Percentiles rank a stretch among this genome's conserved stretches.
phyloP scores from a whole-genome alignment of 2,888 invertebrate genomes.

The Malthinus flaveolus region DNA sequence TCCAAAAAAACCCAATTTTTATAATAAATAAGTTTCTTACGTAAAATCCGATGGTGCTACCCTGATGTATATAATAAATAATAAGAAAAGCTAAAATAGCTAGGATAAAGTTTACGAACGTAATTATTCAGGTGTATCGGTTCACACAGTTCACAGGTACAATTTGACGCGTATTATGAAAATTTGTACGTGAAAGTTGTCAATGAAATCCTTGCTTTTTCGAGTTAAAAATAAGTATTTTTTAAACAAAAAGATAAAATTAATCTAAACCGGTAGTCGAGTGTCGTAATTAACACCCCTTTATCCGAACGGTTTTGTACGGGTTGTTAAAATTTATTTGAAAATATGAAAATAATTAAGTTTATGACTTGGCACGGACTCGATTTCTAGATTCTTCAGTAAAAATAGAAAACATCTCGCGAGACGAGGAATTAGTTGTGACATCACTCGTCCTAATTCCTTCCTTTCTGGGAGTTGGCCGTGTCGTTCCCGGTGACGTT shows the following conservation, averaged over 20 bases:
- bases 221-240: too few species aligned
- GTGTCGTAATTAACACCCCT: constrained; percentile 17
- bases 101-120: too few species aligned
- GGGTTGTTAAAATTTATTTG: not conserved
- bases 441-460: constrained; percentile 43
- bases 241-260: not conserved
- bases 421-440: constrained; percentile 40
- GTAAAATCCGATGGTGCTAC: too few species aligned
- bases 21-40: too few species aligned
- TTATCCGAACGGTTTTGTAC: not conserved
- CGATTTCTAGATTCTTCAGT: constrained; percentile 39
- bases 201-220: too few species aligned
- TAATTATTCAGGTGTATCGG: too few species aligned
- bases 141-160: too few species aligned
- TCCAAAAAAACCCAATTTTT: too few species aligned
- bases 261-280: constrained; percentile 31
- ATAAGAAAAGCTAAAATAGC: too few species aligned
- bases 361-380: constrained; percentile 36
- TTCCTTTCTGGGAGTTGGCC: constrained; percentile 46
- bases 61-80: too few species aligned
- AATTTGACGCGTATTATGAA: too few species aligned
- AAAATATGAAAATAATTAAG: constrained; percentile 21
- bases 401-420: constrained; percentile 42
- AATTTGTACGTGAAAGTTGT: too few species aligned
- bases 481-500: constrained; percentile 31